Conservation (phyloP, 2,888 invertebrate genomes). For the Auanema sp. region DNA sequence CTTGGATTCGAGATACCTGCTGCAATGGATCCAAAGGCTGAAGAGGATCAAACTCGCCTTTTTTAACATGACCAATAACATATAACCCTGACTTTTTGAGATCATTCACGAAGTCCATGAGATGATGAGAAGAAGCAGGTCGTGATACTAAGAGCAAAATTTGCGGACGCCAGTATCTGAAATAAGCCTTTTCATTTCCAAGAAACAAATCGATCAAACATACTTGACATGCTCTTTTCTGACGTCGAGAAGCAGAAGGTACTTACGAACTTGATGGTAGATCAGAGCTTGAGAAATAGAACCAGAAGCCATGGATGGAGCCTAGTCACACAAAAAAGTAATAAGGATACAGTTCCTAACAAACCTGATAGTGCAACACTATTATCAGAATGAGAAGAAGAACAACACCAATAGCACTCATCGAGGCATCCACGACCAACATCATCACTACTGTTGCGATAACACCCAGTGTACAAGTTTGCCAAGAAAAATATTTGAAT, state of each 20-base stretch:
- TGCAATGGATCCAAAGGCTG: conserved; percentile 74
- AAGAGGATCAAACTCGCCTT: conserved; percentile 65
- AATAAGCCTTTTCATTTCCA: neutral
- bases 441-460: conserved; percentile 73
- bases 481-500: conserved; percentile 93
- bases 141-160: conserved; percentile 88
- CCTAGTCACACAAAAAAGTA: no score
- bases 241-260: conserved; percentile 88
- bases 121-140: conserved; percentile 84
- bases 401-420: conserved; percentile 84
- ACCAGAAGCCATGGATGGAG: conserved; percentile 79
- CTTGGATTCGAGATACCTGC: conserved; percentile 65
- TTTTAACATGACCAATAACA: conserved; percentile 76
- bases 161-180: conserved; percentile 90
- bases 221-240: conserved; percentile 86
- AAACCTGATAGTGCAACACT: conserved; percentile 78
- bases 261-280: conserved; percentile 91
- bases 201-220: conserved; percentile 3
- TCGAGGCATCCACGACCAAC: conserved; percentile 88
- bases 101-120: conserved; percentile 95
- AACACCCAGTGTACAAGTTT: conserved; percentile 81
- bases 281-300: conserved; percentile 96
- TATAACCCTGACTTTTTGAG: conserved; percentile 87
- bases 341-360: neutral
- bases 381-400: conserved; percentile 83